A percentile compares a stretch with the other conserved stretches of the same genome.
These are phyloP conservation scores for Penaeus chinensis DNA, from an alignment of 1,140 invertebrate genomes.

Conservation along the genomic window DNA sequence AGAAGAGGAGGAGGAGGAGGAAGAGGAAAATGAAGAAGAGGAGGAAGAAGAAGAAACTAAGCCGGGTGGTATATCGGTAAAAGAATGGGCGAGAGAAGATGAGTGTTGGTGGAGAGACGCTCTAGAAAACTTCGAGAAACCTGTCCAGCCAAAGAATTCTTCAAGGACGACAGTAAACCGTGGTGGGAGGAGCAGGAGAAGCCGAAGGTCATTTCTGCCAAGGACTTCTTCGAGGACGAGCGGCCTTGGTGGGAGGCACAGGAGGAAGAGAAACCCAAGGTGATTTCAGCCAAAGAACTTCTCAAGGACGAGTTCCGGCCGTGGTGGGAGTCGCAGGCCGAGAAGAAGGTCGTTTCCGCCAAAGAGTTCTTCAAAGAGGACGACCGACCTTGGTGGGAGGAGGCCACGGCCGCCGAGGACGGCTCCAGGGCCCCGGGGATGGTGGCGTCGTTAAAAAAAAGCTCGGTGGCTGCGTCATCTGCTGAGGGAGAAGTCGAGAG, in stretches of 20 bases:
- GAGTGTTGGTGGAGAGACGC: constrained; percentile 49
- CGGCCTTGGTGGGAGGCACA: constrained; percentile 20
- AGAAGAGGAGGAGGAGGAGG: background rate
- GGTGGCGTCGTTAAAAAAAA: constrained; percentile 27
- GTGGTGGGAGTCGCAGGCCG: constrained; percentile 40
- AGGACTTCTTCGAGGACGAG: constrained; percentile 45
- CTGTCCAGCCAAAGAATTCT: constrained; percentile 44
- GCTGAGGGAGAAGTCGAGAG: background rate
- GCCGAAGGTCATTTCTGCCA: constrained; percentile 24
- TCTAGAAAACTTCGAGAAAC: constrained; percentile 24
- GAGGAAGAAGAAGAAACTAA: background rate
- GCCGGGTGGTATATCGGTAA: background rate
- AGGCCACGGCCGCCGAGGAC: background rate
- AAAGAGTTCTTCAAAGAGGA: constrained; percentile 24
- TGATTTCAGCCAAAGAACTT: constrained; percentile 30
- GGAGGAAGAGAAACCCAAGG: constrained; percentile 8
- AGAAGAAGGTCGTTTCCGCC: background rate
- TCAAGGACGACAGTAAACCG: constrained; percentile 20
- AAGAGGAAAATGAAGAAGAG: constrained; percentile 4
- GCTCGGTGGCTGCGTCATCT: constrained; percentile 15
- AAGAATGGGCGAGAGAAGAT: constrained; percentile 34
- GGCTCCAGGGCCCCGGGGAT: background rate
- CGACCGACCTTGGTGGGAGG: constrained; percentile 27
- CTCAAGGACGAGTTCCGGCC: constrained; percentile 31
- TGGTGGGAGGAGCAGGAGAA: constrained; percentile 28